Base-by-base conservation (phyloP, 1,140 invertebrate species). In the Diabrotica virgifera region DNA sequence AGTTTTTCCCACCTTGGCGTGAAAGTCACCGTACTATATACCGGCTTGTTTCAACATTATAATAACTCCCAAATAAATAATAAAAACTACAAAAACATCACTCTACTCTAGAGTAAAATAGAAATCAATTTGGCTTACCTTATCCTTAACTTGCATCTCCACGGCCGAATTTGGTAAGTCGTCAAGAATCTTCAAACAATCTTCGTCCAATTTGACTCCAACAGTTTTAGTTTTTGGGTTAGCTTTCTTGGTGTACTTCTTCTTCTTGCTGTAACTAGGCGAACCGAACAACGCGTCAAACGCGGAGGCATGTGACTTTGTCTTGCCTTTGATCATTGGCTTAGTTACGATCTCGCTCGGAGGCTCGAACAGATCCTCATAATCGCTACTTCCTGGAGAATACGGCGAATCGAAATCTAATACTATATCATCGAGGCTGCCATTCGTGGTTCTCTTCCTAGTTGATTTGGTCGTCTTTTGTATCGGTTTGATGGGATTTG, bases 141-240 rank as follows among this genome's bases (percentile, higher is more conserved):
- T 97, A 83, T 96, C 94, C 84, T 97, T 96, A 63, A 95, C 93
- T 81, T 94, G 91, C 85, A 97, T 89, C 81, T 97, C 95, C 12
- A 96, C 94, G 5, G 95, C 95, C 55, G 95, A 95, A 81, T 89
- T 94, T 14, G 94, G 94, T 73, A 95, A 82, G 77, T 96, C 93
- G 75, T 95, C 93, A 67, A 92, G 82, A 68, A 91, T 89, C 79
- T 90, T 90, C 36, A 90, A 80, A 74, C 89, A 89, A 72, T 91
- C 89, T 72, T 91, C 89, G 69, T 92, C 90, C 70, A 89, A 81
- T 66, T 87, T 87, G 8, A 89, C 85, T 12, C 85, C 86, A 70
- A 88, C 83, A 72, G 88, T 85, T 77, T 84, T 86, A 38, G 84
- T 86, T 37, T 68, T 71, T n/a, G 10, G 46, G 0, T 36, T 8